Conservation (phyloP, 2,797 vertebrate species). For the Streptopelia turtur region DNA sequence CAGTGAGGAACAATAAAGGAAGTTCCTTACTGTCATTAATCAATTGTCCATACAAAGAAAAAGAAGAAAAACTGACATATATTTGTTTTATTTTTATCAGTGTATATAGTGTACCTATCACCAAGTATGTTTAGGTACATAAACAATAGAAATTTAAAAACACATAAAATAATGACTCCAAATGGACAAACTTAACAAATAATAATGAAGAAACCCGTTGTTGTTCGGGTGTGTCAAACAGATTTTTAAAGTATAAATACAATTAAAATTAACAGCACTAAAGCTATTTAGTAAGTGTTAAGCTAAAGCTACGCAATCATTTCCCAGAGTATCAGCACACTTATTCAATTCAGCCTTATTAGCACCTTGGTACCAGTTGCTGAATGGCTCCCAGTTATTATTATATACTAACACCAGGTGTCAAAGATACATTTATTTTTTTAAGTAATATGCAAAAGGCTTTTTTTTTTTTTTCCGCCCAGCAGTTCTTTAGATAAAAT, state of each 20-base stretch:
- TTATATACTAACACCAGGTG: not conserved
- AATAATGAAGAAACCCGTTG: constrained; percentile 14
- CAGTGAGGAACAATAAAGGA: not conserved
- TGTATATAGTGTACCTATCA: not conserved
- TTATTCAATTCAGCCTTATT: constrained; percentile 11
- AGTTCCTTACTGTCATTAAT: not conserved
- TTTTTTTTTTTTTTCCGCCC: constrained; percentile 19
- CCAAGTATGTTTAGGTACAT: not conserved
- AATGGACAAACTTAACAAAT: constrained; percentile 39
- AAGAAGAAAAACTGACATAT: not conserved
- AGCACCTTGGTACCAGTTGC: constrained; percentile 46
- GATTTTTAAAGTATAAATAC: constrained; percentile 18
- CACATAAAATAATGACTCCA: constrained; percentile 26
- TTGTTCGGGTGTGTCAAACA: not conserved
- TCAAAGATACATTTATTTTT: not conserved
- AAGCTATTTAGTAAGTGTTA: constrained; percentile 26
- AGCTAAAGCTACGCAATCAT: constrained; percentile 12
- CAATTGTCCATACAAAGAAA: not conserved
- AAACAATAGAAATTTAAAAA: constrained; percentile 38
- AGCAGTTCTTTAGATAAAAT: constrained; percentile 39
- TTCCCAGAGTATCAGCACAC: not conserved
- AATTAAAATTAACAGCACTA: constrained; percentile 16
- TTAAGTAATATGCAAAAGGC: constrained; percentile 43
- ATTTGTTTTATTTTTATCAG: constrained; percentile 23
- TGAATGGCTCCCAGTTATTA: constrained; percentile 43